Evolutionary conservation across 2,888 invertebrate genomes (phyloP), one percentile per base, ranked within the genome.

Genomic region (Limulus polyphemus): DNA sequence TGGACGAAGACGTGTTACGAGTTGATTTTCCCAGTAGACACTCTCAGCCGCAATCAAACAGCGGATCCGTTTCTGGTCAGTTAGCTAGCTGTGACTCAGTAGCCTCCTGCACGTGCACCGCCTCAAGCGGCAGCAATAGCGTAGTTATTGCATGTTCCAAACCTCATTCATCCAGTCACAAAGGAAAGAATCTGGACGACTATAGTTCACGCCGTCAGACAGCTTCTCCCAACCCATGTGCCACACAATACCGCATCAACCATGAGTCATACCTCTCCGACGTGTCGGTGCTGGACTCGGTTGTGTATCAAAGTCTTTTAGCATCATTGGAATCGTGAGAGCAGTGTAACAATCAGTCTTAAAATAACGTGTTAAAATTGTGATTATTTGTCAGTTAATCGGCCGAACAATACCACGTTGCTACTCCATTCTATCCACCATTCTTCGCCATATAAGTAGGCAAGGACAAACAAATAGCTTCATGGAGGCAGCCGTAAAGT

Each of bases 231-330:
- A 80, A 84, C 73, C 60, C 62, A 58, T 59, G 67, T 59, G 54
- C 65, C 62, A 61, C 64, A 61, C 59, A 64, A 59, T 62, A 65
- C 63, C 70, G 62, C 70, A 70, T 57, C 70, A 71, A 69, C 54
- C 55, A 59, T 55, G 68, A 71, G 62, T 64, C 63, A 60, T 62
- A 32, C 55, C 47, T 55, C 17, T 48, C 17, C 56, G 56, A 58
- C n/a, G 63, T 65, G 50, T 63, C 67, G 51, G 62, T 67, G 49
- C 56, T 67, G 63, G 81, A 82, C 73, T 80, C 78, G 68, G 81
- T 81, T 70, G 81, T 81, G 71, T 82, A 81, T 74, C 82, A 81
- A 72, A 81, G 79, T 75, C 76, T 82, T 68, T 80, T 82, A 64
- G 80, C 82, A 13, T 82, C 82, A 49, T 73, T 83, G 69, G 82